Evolutionary conservation across 2,888 invertebrate genomes (phyloP).

Genomic region (Calephelis perditalis): DNA sequence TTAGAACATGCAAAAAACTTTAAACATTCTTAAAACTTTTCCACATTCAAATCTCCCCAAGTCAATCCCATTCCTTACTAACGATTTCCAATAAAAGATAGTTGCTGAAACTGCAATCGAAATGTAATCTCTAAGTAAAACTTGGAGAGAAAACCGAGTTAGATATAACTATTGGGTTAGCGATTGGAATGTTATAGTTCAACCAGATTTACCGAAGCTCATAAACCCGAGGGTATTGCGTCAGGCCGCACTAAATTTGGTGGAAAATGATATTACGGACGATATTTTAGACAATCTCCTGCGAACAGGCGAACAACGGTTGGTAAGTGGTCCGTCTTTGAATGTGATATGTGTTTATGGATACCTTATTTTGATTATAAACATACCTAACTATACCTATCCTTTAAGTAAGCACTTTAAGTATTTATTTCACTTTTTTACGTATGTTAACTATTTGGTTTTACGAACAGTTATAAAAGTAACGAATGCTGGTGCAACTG

Average conservation of each 20-base stretch:
- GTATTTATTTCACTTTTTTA: too few relatives aligned
- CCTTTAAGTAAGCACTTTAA: too few relatives aligned
- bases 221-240: slow-evolving; percentile 17
- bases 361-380: too few relatives aligned
- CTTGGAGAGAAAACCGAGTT: slow-evolving; percentile 5
- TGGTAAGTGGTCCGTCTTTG: too few relatives aligned
- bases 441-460: too few relatives aligned
- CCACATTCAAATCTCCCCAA: not conserved
- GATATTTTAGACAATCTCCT: slow-evolving; percentile 22
- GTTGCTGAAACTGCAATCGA: slow-evolving; percentile 12
- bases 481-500: too few relatives aligned
- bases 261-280: slow-evolving; percentile 25
- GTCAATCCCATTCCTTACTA: not conserved
- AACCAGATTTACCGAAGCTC: slow-evolving; percentile 7
- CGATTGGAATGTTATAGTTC: slow-evolving; percentile 6
- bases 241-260: slow-evolving; percentile 22
- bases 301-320: slow-evolving; percentile 22
- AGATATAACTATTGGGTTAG: not conserved
- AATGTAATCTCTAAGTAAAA: slow-evolving; percentile 4
- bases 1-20: not conserved
- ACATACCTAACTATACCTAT: too few relatives aligned
- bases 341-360: too few relatives aligned
- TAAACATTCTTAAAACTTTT: slow-evolving; percentile 1
- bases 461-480: too few relatives aligned
- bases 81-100: slow-evolving; percentile 12